Evolutionary conservation across 2,888 invertebrate genomes (phyloP).

Genomic region (Desoria tigrina): DNA sequence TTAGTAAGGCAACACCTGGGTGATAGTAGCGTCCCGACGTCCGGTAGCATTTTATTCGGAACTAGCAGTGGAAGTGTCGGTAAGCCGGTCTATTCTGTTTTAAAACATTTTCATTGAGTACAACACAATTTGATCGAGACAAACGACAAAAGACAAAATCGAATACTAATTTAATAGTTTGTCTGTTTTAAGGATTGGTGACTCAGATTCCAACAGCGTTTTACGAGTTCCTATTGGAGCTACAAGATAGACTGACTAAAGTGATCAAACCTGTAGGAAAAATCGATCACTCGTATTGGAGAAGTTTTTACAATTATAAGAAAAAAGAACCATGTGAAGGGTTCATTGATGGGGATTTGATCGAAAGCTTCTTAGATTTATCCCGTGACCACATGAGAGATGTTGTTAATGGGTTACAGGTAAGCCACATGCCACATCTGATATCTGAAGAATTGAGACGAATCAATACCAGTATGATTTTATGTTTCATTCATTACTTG

Average conservation of each 20-base stretch:
- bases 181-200: constrained; percentile 78
- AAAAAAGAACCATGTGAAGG: constrained; percentile 88
- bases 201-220: constrained; percentile 86
- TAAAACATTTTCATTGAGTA: no score
- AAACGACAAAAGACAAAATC: no score
- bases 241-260: constrained; percentile 81
- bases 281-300: constrained; percentile 88
- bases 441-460: no score
- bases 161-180: no score
- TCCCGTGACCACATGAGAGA: constrained; percentile 85
- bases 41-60: constrained; percentile 85
- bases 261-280: constrained; percentile 94
- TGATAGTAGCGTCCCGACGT: constrained; percentile 80
- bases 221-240: constrained; percentile 79
- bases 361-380: constrained; percentile 94
- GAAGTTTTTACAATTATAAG: constrained; percentile 85
- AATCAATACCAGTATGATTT: constrained; percentile 2
- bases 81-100: no score
- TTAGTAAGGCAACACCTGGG: constrained; percentile 90
- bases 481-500: constrained; percentile 2
- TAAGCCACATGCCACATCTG: no score
- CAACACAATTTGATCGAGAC: no score
- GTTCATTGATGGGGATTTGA: constrained; percentile 96
- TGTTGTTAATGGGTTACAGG: constrained; percentile 79
- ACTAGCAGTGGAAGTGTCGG: constrained; percentile 73